Evolutionary conservation across 2,797 vertebrate species (phyloP).

Genomic region (Cygnus olor): DNA sequence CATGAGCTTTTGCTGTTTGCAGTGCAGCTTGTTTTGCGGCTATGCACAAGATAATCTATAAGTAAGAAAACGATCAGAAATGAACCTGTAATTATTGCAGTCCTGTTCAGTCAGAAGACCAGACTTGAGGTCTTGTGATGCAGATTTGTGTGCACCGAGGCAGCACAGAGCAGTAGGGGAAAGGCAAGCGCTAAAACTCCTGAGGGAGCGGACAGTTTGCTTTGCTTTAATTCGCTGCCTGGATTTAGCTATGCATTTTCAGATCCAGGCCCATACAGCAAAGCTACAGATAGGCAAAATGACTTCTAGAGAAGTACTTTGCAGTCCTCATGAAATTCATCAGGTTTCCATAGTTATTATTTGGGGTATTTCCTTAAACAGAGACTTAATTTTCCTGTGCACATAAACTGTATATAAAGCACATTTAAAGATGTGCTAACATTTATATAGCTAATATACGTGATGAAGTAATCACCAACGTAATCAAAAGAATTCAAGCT

Average conservation of each 20-base stretch:
- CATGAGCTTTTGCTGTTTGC: accelerated
- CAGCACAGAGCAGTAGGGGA: neutral
- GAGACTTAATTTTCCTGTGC: neutral
- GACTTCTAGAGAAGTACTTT: neutral
- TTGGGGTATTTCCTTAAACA: neutral
- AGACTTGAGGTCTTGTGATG: accelerated
- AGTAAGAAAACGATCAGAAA: neutral
- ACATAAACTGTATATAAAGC: neutral
- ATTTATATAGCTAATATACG: neutral
- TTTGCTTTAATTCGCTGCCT: neutral
- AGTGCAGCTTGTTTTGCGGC: neutral
- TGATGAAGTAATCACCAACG: neutral
- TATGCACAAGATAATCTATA: accelerated
- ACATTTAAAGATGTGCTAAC: neutral
- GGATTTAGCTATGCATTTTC: neutral
- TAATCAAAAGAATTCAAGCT: neutral
- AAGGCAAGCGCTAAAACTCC: neutral
- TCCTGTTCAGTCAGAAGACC: neutral
- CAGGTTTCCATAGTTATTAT: neutral
- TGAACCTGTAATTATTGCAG: accelerated
- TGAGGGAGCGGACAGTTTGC: neutral
- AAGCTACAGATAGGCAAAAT: neutral
- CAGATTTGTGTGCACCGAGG: neutral
- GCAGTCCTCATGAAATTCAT: neutral
- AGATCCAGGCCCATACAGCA: neutral